phyloP scores from a whole-genome alignment of 2,113 vertebrate genomes.

The Chinchilla lanigera region DNA sequence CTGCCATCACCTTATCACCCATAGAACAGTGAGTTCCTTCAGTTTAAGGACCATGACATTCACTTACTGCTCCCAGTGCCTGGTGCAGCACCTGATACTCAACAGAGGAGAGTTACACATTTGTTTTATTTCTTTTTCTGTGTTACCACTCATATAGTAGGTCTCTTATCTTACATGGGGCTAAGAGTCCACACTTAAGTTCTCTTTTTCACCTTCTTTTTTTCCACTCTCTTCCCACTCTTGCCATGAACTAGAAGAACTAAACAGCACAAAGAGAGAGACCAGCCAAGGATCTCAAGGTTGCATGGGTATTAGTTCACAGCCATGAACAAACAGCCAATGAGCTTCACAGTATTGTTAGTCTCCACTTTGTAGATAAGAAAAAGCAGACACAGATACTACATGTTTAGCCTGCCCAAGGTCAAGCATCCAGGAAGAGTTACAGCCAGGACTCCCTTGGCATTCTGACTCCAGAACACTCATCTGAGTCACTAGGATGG shows the following conservation, averaged over 20 bases:
- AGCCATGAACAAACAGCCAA: neutral
- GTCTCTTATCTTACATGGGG: neutral
- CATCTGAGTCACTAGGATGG: neutral
- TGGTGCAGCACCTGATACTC: neutral
- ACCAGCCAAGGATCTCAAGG: neutral
- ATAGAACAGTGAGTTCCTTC: neutral
- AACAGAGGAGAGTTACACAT: neutral
- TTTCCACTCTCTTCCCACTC: neutral
- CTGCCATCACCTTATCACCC: neutral
- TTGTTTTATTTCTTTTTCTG: neutral
- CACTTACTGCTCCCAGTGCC: neutral
- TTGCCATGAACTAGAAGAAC: neutral
- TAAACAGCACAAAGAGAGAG: neutral
- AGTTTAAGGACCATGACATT: neutral
- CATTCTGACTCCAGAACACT: neutral
- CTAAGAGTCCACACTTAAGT: neutral
- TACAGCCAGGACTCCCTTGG: neutral
- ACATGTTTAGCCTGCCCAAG: neutral
- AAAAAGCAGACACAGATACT: neutral
- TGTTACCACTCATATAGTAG: neutral
- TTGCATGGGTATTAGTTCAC: neutral
- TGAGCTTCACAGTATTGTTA: neutral
- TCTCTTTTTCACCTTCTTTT: neutral
- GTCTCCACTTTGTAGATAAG: neutral
- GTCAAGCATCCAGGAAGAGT: neutral